A percentile compares a stretch with the other conserved stretches of the same genome.
Conservation (phyloP, 2,113 vertebrate species). For the Triplophysa tibetana region DNA sequence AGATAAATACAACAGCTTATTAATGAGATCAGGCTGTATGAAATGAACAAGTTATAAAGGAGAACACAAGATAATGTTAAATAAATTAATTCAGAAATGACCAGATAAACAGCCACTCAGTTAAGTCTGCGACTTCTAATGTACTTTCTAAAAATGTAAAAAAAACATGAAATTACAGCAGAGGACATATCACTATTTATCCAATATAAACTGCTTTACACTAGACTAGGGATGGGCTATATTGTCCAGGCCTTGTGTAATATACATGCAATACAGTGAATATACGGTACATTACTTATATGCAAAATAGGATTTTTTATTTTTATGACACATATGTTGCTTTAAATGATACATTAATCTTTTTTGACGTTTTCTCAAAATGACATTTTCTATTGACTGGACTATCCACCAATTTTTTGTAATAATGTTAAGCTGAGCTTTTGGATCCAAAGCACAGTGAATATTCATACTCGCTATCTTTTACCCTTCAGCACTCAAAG, state of each 20-base stretch:
- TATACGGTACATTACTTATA: no score
- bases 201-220: neutral
- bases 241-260: no score
- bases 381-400: neutral
- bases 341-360: no score
- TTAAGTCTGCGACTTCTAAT: neutral
- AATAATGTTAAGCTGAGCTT: neutral
- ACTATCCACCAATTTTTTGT: neutral
- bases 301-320: no score
- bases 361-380: neutral
- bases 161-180: no score
- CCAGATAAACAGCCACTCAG: neutral
- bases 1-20: neutral
- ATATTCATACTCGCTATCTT: neutral
- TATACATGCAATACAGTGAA: no score
- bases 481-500: neutral
- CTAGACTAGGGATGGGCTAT: no score
- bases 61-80: neutral
- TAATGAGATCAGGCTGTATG: conserved; percentile 7
- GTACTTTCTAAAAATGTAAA: neutral
- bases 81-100: neutral
- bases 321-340: no score
- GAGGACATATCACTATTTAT: neutral
- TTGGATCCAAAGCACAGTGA: neutral
- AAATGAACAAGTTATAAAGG: neutral